These are phyloP conservation scores for Chromoteleia sp. DNA, from an alignment of 2,888 invertebrate species.

Conservation along the genomic window DNA sequence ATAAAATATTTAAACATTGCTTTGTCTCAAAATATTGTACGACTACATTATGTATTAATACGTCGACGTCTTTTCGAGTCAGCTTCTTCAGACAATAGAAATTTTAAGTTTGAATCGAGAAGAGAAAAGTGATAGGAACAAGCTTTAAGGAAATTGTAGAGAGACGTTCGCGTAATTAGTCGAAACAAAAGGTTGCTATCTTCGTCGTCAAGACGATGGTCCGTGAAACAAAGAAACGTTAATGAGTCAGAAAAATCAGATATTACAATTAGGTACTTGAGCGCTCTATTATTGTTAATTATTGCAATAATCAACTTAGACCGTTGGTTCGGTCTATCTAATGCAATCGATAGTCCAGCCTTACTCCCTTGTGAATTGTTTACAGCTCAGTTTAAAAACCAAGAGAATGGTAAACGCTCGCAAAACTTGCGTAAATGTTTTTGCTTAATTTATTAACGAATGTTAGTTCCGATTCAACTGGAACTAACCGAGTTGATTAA, in stretches of 20 bases:
- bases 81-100: conserved; percentile 44
- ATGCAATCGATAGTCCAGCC: no score
- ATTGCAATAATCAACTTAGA: conserved; percentile 48
- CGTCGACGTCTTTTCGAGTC: conserved; percentile 26
- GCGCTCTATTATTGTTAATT: conserved; percentile 45
- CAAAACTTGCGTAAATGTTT: no score
- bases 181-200: conserved; percentile 70
- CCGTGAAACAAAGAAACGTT: conserved; percentile 52
- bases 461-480: no score
- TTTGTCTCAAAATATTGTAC: conserved; percentile 1
- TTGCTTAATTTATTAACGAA: no score
- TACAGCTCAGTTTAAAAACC: not conserved
- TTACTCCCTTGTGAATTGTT: conserved; percentile 10
- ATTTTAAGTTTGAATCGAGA: conserved; percentile 40
- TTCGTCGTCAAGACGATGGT: conserved; percentile 61
- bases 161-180: conserved; percentile 70
- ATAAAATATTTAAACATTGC: conserved; percentile 28
- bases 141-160: conserved; percentile 41
- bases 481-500: no score
- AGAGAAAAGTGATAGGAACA: conserved; percentile 48
- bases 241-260: conserved; percentile 65
- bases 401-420: no score
- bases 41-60: conserved; percentile 36
- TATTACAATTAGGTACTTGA: conserved; percentile 58
- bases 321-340: not conserved